phyloP scores from a whole-genome alignment of 2,113 vertebrate genomes.

The Ondatra zibethicus region DNA sequence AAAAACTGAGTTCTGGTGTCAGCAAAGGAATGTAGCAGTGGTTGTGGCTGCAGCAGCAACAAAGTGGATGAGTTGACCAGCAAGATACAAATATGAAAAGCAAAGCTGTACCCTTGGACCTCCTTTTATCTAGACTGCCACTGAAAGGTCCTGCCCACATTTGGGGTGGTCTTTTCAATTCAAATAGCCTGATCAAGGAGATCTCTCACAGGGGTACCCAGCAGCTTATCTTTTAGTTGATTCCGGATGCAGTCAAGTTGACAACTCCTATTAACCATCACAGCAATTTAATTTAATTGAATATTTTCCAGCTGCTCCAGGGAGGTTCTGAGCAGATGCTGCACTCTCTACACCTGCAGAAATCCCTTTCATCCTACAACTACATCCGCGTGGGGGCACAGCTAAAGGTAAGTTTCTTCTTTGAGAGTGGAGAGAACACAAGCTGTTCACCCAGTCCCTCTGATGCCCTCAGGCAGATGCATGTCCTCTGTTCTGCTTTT shows the following conservation, averaged over 20 bases:
- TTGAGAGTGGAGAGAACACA: background rate
- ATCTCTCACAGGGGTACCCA: background rate
- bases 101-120: background rate
- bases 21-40: background rate
- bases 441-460: background rate
- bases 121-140: background rate
- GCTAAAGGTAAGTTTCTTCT: slow-evolving; percentile 90
- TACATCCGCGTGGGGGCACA: slow-evolving; percentile 94
- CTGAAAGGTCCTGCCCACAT: background rate
- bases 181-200: background rate
- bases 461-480: slow-evolving; percentile 8
- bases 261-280: background rate
- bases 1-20: background rate
- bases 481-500: background rate
- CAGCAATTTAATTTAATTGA: slow-evolving; percentile 45
- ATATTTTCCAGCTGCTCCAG: slow-evolving; percentile 91
- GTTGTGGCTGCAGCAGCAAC: background rate
- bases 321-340: slow-evolving; percentile 95
- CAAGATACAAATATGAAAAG: no score
- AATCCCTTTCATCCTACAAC: slow-evolving; percentile 92
- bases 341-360: slow-evolving; percentile 94
- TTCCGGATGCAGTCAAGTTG: background rate
- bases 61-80: background rate
- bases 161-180: background rate
- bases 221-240: background rate